Conservation (phyloP, 2,888 invertebrate species). For the Branchipolynoe longqiensis region DNA sequence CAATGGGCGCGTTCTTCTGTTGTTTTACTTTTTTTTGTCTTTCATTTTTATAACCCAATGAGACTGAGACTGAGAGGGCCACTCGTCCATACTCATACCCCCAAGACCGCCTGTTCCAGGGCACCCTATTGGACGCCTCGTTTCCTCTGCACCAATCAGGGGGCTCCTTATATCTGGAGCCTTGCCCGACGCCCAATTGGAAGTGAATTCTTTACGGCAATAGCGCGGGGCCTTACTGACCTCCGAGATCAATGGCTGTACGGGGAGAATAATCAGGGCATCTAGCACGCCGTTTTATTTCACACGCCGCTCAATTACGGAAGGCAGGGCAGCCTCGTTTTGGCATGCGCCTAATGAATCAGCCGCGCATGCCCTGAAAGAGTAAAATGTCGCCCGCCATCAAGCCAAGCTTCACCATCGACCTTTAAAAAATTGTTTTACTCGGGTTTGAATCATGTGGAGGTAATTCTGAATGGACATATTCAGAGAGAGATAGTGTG, state of each 20-base stretch:
- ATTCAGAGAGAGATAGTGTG: no score
- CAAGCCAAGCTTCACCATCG: no score
- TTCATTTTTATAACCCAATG: neutral
- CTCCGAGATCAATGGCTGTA: neutral
- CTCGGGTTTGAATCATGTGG: no score
- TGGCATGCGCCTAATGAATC: neutral
- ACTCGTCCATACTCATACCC: no score
- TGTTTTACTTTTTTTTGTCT: neutral
- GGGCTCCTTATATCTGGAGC: neutral
- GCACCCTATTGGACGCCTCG: neutral
- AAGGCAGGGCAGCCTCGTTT: neutral
- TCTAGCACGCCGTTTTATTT: neutral
- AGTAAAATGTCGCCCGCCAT: neutral
- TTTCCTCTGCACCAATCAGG: slow-evolving; percentile 15
- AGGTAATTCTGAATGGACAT: no score
- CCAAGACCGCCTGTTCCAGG: no score
- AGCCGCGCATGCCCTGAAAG: neutral
- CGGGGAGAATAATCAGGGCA: neutral
- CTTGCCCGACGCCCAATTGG: neutral
- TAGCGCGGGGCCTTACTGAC: neutral
- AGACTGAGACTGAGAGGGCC: no score
- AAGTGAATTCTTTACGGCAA: neutral
- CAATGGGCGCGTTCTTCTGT: neutral
- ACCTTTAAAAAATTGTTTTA: no score
- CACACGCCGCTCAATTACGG: no score